These are phyloP conservation scores for Ptilorrhoa leucosticta DNA, from an alignment of 2,113 vertebrate species.

Conservation along the genomic window DNA sequence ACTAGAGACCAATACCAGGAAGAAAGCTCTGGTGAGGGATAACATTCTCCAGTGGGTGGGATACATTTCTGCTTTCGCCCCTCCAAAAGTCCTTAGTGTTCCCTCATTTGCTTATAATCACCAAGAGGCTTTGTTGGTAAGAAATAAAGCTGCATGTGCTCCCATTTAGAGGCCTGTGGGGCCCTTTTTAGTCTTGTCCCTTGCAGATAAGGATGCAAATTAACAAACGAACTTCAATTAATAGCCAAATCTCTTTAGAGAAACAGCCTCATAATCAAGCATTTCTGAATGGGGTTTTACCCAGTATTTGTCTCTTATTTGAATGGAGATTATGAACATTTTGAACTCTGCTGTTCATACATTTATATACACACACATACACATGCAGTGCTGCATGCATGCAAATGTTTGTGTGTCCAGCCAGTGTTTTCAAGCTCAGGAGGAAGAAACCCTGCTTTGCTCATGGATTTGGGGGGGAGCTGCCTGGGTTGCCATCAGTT, in stretches of 20 bases:
- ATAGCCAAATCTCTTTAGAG: conserved; percentile 55
- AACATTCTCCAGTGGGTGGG: neutral
- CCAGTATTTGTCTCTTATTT: conserved; percentile 51
- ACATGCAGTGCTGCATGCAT: neutral
- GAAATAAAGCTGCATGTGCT: neutral
- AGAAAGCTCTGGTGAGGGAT: neutral
- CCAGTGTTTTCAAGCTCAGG: neutral
- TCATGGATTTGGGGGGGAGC: neutral
- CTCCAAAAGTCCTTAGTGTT: neutral
- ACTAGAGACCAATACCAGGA: neutral
- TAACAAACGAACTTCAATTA: conserved; percentile 53
- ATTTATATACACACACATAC: neutral
- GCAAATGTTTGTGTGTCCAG: neutral
- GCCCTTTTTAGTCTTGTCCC: neutral
- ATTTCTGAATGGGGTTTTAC: neutral
- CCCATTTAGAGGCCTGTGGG: neutral
- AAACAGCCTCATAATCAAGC: neutral
- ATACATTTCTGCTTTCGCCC: neutral
- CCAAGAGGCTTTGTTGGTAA: neutral
- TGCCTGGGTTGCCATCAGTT: neutral
- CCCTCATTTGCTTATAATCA: conserved; percentile 50
- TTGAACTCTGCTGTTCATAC: neutral
- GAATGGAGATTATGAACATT: neutral
- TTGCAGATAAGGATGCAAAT: conserved; percentile 66
- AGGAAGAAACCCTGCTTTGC: neutral